Evolutionary conservation across 2,797 vertebrate genomes (phyloP), one percentile per base, ranked within the genome.

Genomic region (Cyclura pinguis): DNA sequence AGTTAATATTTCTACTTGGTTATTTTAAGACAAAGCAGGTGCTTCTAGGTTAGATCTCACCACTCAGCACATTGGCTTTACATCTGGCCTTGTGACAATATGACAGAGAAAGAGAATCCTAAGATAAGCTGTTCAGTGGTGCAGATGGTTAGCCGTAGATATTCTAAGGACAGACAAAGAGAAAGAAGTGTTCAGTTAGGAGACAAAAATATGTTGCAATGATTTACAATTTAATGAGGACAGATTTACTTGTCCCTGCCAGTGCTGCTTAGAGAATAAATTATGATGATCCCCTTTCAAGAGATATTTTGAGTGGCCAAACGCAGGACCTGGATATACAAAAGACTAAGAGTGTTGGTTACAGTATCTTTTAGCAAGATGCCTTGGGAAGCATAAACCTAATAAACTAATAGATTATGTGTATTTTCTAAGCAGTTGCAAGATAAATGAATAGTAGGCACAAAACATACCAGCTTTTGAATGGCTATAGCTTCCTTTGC

Each of bases 271-370:
- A 83, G 80, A 12, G 72, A 92, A 64, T 80, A 69, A 42, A 92
- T 96, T 92, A 80, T 92, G 87, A 94, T 94, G 7, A 82, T 87
- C 55, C 57, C 35, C 76, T 57, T 95, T 87, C 18, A 62, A 93
- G 88, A 57, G 88, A 42, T 90, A 86, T 84, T 92, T 29, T 86
- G 85, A 92, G 90, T 92, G 85, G 90, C 86, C 69, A 78, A 50
- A 13, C 89, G 83, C 12, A 85, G 85, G 80, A 93, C 91, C 64
- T 47, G 72, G 85, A 88, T 93, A 87, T 90, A 13, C 12, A 18
- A 92, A 94, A 77, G 38, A 50, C 16, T 73, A 16, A 83, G 47
- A 50, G 10, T 62, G 7, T 52, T 59, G 32, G 86, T 64, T 32
- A 50, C 59, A n/a, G 73, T 88, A 0, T 4, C 27, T 72, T 85